Percentiles rank a stretch among this genome's conserved stretches.
phyloP scores from a whole-genome alignment of 2,797 vertebrate genomes.

The Thalassophryne amazonica region DNA sequence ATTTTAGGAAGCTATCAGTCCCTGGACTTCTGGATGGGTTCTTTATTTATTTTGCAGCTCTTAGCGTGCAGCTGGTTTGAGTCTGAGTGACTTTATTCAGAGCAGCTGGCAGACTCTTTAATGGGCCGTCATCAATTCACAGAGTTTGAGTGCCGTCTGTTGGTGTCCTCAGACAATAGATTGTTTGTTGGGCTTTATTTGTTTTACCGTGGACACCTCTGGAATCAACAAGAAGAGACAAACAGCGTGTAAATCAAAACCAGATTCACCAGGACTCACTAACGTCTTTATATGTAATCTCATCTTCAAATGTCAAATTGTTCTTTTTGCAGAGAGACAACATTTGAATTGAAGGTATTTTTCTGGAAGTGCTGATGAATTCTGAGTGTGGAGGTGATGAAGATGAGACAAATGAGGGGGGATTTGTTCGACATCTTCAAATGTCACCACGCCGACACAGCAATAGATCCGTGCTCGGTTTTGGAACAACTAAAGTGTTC shows the following conservation, averaged over 20 bases:
- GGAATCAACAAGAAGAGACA: conserved; percentile 3
- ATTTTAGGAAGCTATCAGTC: conserved; percentile 41
- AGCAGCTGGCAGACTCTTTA: conserved; percentile 60
- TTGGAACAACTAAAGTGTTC: no score
- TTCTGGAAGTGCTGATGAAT: background rate
- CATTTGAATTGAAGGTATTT: conserved; percentile 29
- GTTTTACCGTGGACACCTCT: conserved; percentile 7
- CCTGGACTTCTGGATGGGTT: conserved; percentile 19
- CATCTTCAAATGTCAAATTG: no score
- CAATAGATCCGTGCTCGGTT: conserved; percentile 12
- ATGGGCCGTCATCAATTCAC: conserved; percentile 61
- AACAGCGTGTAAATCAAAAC: no score
- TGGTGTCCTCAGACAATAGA: conserved; percentile 33
- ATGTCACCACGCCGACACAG: conserved; percentile 15
- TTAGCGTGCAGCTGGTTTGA: conserved; percentile 53
- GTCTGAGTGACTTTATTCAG: conserved; percentile 53
- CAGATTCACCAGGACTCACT: no score
- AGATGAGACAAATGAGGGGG: background rate
- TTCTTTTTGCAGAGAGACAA: no score
- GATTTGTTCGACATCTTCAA: conserved; percentile 38
- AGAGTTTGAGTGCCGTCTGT: conserved; percentile 40
- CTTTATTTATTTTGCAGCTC: conserved; percentile 65
- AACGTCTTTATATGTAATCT: no score
- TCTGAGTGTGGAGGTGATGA: conserved; percentile 5
- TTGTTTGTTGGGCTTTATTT: conserved; percentile 17